These are phyloP conservation scores for Aurelia aurita DNA, from an alignment of 30 jellyfish, hydroid and myxozoan species.

Conservation along the genomic window DNA sequence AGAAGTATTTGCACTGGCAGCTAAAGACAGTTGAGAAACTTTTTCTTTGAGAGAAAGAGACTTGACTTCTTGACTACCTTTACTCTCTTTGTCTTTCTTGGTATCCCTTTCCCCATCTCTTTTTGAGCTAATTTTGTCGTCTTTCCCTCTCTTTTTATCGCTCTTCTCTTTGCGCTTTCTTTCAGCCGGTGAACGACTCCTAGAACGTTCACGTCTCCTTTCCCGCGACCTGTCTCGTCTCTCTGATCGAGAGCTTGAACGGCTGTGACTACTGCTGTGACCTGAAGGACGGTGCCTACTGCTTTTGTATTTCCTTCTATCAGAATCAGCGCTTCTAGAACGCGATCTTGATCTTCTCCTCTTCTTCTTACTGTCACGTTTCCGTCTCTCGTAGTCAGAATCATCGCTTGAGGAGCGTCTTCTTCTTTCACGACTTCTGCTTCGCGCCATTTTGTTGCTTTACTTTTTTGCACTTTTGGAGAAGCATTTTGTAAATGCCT, in stretches of 20 bases:
- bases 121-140: background rate
- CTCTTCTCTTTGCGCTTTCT: conserved; percentile 5
- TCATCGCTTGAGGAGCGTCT: conserved; percentile 59
- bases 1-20: background rate
- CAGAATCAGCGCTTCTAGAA: conserved; percentile 48
- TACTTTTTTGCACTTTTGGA: no score
- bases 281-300: conserved; percentile 1
- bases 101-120: conserved; percentile 8
- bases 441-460: conserved; percentile 68
- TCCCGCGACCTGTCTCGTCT: conserved; percentile 30
- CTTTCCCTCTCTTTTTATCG: background rate
- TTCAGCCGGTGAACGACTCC: conserved; percentile 50
- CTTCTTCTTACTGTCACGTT: conserved; percentile 48
- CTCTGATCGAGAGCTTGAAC: conserved; percentile 66
- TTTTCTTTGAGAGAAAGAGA: conserved; percentile 44
- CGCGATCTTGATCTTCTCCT: conserved; percentile 55
- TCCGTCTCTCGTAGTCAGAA: conserved; percentile 59
- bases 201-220: conserved; percentile 43
- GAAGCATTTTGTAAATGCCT: conserved; percentile 5
- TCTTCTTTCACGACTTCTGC: conserved; percentile 61
- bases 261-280: conserved; percentile 19
- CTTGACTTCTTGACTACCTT: background rate
- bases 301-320: conserved; percentile 35
- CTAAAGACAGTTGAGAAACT: conserved; percentile 6
- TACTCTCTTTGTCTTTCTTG: background rate